Percentiles rank a stretch among this genome's conserved stretches.
Conservation (phyloP, 2,888 invertebrate species). For the Stictocephala bisonia region DNA sequence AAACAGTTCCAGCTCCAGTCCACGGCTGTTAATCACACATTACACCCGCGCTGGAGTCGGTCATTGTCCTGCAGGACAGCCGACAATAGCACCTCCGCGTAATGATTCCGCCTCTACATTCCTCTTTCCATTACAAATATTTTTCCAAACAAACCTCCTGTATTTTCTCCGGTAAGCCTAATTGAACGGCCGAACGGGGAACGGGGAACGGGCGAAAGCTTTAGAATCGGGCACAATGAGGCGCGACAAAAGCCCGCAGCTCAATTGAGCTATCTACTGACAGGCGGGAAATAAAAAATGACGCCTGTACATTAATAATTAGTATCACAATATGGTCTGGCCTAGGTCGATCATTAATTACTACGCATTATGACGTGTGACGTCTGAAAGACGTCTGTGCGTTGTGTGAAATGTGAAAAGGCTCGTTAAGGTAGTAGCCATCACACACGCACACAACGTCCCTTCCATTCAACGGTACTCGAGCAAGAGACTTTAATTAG, state of each 20-base stretch:
- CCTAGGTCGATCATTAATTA: slow-evolving; percentile 45
- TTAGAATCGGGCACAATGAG: slow-evolving; percentile 38
- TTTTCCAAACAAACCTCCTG: slow-evolving; percentile 32
- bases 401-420: slow-evolving; percentile 46
- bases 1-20: neutral
- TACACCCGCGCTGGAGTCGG: slow-evolving; percentile 17
- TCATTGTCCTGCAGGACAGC: neutral
- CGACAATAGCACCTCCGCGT: neutral
- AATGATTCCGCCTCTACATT: slow-evolving; percentile 26
- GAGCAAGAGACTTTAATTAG: slow-evolving; percentile 4
- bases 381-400: slow-evolving; percentile 27
- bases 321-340: slow-evolving; percentile 47
- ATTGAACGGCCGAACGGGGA: slow-evolving; percentile 22
- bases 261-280: slow-evolving; percentile 47
- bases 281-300: slow-evolving; percentile 45
- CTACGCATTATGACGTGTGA: slow-evolving; percentile 40
- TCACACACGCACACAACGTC: neutral
- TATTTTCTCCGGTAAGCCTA: slow-evolving; percentile 34
- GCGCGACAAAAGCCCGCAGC: slow-evolving; percentile 20
- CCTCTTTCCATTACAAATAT: slow-evolving; percentile 34
- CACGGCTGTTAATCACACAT: slow-evolving; percentile 15
- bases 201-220: slow-evolving; percentile 37
- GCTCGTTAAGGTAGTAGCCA: slow-evolving; percentile 44
- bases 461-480: neutral
- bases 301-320: slow-evolving; percentile 49